Evolutionary conservation across 1,140 invertebrate genomes (phyloP).

Genomic region (Drosophila azteca): DNA sequence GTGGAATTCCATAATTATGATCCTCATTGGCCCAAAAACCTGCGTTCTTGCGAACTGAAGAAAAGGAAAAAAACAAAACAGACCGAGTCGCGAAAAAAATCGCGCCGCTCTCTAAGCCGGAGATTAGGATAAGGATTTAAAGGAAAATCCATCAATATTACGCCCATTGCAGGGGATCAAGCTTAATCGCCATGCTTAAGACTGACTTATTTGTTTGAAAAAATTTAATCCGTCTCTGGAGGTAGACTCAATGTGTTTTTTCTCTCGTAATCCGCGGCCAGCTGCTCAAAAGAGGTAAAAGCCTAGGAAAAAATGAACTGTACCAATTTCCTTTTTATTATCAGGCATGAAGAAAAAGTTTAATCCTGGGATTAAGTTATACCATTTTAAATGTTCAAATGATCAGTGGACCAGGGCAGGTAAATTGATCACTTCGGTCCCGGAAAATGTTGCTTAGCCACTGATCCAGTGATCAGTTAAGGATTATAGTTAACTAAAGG

Average conservation of each 20-base stretch:
- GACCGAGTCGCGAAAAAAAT: constrained; percentile 69
- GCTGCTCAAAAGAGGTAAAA: constrained; percentile 73
- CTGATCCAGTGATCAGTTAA: constrained; percentile 58
- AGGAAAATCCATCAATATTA: constrained; percentile 82
- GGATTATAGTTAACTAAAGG: constrained; percentile 78
- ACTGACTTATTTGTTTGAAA: constrained; percentile 70
- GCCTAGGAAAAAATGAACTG: constrained; percentile 39
- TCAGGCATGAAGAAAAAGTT: constrained; percentile 54
- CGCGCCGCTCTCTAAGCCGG: constrained; percentile 75
- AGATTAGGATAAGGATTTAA: constrained; percentile 74
- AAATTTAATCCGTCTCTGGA: constrained; percentile 72
- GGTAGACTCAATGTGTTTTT: constrained; percentile 55
- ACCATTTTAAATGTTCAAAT: constrained; percentile 41
- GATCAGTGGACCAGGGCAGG: constrained; percentile 20
- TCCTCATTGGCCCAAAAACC: constrained; percentile 51
- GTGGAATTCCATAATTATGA: constrained; percentile 82
- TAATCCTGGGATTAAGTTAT: constrained; percentile 64
- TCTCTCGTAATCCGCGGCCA: constrained; percentile 52
- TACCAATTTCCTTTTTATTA: constrained; percentile 57
- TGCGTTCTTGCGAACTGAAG: constrained; percentile 69
- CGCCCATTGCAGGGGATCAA: constrained; percentile 74
- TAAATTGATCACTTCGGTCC: constrained; percentile 18
- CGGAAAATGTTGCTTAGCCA: constrained; percentile 49
- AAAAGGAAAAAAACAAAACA: constrained; percentile 53
- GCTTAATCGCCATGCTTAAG: constrained; percentile 76